Percentiles rank a stretch among this genome's conserved stretches.
These are phyloP conservation scores for Cyclophora albipunctata DNA, from an alignment of 2,888 invertebrate genomes.

Conservation along the genomic window DNA sequence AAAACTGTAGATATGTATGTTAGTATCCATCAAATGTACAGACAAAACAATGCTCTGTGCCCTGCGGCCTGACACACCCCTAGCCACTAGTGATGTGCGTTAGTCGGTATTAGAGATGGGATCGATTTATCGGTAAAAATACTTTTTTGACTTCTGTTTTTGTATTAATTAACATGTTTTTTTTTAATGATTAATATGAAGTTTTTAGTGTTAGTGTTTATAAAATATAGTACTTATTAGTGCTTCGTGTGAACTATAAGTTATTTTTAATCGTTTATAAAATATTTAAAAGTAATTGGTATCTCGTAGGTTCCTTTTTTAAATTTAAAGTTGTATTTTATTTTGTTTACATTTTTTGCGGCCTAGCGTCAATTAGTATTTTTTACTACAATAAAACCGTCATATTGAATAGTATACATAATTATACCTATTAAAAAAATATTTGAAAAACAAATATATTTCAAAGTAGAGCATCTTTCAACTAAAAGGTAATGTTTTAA, in stretches of 20 bases:
- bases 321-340: no score
- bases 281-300: no score
- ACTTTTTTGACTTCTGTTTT: no score
- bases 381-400: no score
- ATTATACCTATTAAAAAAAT: constrained; percentile 1
- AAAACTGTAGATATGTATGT: constrained; percentile 33
- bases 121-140: constrained; percentile 4
- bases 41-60: constrained; percentile 67
- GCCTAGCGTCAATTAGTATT: no score
- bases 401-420: no score
- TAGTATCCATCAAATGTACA: constrained; percentile 63
- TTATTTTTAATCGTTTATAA: no score
- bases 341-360: no score
- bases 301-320: no score
- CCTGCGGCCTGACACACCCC: constrained; percentile 65
- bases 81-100: constrained; percentile 44
- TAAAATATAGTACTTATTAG: no score
- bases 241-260: no score
- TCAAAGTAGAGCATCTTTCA: constrained; percentile 36
- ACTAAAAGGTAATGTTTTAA: constrained; percentile 19
- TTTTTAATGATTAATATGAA: neutral
- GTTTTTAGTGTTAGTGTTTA: no score
- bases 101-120: constrained; percentile 26
- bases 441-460: neutral
- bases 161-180: neutral